Evolutionary conservation across 1,140 invertebrate species (phyloP).

Genomic region (Campoletis sonorensis): DNA sequence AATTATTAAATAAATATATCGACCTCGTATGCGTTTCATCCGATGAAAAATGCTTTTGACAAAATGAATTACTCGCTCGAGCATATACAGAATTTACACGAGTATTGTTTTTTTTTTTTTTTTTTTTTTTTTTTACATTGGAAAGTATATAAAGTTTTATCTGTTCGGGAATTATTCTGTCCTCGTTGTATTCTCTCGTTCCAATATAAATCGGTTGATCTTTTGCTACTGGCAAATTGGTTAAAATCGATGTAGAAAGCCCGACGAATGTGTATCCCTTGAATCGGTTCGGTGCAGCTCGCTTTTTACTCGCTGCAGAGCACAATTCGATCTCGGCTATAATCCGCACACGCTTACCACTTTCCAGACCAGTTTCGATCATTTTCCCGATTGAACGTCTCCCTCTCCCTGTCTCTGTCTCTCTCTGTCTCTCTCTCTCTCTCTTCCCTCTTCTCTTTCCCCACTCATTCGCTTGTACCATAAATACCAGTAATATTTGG

Average conservation of each 20-base stretch:
- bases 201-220: conserved; percentile 7
- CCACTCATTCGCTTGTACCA: not conserved
- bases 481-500: too few species aligned
- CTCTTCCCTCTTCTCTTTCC: too few species aligned
- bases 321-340: conserved; percentile 11
- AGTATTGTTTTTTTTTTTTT: too few species aligned
- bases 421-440: not conserved
- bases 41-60: too few species aligned
- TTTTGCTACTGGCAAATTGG: conserved; percentile 15
- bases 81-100: too few species aligned
- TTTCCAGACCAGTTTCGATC: not conserved
- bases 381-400: conserved; percentile 36
- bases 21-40: too few species aligned
- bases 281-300: conserved; percentile 1
- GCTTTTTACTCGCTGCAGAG: not conserved
- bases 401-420: not conserved
- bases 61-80: too few species aligned
- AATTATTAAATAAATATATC: not conserved
- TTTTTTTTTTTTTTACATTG: too few species aligned
- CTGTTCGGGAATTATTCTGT: not conserved
- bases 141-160: not conserved
- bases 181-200: not conserved
- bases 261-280: not conserved
- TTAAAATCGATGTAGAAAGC: conserved; percentile 24
- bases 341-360: conserved; percentile 11